Evolutionary conservation across 2,888 invertebrate species (phyloP).

Genomic region (Drosophila sordidula): DNA sequence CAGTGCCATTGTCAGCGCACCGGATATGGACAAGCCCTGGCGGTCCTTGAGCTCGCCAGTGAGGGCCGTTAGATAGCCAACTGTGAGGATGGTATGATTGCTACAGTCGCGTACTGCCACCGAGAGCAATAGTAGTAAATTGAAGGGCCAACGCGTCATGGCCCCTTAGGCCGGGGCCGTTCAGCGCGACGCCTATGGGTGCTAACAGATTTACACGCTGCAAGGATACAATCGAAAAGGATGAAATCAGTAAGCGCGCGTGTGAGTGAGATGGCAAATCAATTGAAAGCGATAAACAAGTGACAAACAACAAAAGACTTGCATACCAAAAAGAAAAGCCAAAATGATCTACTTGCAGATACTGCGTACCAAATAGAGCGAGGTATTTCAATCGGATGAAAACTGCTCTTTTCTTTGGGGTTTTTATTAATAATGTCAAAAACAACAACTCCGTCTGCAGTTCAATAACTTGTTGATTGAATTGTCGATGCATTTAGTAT

Average conservation of each 20-base stretch:
- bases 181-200: conserved; percentile 87
- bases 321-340: not conserved
- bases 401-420: too few species aligned
- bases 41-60: conserved; percentile 91
- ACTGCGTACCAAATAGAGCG: not conserved
- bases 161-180: conserved; percentile 87
- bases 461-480: not conserved
- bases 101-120: conserved; percentile 86
- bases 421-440: not conserved
- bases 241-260: conserved; percentile 5
- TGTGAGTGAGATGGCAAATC: not conserved
- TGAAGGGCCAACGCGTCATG: conserved; percentile 86
- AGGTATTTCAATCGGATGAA: too few species aligned
- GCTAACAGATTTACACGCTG: conserved; percentile 85
- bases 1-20: conserved; percentile 95
- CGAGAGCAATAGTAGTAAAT: conserved; percentile 88
- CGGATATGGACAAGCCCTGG: conserved; percentile 94
- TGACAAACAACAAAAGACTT: too few species aligned
- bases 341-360: not conserved
- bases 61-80: conserved; percentile 94
- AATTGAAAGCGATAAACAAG: conserved; percentile 25
- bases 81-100: conserved; percentile 87
- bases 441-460: not conserved
- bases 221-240: conserved; percentile 45
- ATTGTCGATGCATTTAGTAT: not conserved